Evolutionary conservation across 2,888 invertebrate genomes (phyloP).

Genomic region (Dasysyrphus albostriatus): DNA sequence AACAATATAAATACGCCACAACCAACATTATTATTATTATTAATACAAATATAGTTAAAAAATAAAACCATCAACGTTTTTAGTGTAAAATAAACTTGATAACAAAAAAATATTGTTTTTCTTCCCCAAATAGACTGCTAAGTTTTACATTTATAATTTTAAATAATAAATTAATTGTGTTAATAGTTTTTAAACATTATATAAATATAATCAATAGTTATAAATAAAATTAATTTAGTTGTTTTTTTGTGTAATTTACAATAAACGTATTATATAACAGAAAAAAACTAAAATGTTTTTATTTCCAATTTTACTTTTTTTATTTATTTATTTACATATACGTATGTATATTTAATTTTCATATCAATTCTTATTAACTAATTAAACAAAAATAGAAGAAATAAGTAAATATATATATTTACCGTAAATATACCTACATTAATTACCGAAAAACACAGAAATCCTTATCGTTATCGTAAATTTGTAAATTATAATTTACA

Average conservation of each 20-base stretch:
- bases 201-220: conserved; percentile 48
- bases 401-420: conserved; percentile 44
- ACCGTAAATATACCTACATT: conserved; percentile 27
- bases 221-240: conserved; percentile 45
- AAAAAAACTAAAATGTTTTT: conserved; percentile 29
- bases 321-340: conserved; percentile 3
- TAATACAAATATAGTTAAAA: conserved; percentile 57
- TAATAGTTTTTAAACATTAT: conserved; percentile 67
- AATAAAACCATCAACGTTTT: conserved; percentile 64
- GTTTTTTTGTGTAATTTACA: conserved; percentile 43
- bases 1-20: conserved; percentile 76
- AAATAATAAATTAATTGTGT: conserved; percentile 66
- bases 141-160: conserved; percentile 62
- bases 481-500: conserved; percentile 67
- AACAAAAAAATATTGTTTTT: conserved; percentile 57
- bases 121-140: conserved; percentile 70
- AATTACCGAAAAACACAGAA: conserved; percentile 27
- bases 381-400: background rate
- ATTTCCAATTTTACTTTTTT: conserved; percentile 20
- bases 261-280: conserved; percentile 41
- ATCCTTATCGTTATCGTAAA: conserved; percentile 62
- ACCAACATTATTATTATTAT: conserved; percentile 63
- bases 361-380: conserved; percentile 56
- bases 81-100: conserved; percentile 73
- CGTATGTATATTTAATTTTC: conserved; percentile 37